Evolutionary conservation across 2,113 vertebrate genomes (phyloP).

Genomic region (Microtus oregoni): DNA sequence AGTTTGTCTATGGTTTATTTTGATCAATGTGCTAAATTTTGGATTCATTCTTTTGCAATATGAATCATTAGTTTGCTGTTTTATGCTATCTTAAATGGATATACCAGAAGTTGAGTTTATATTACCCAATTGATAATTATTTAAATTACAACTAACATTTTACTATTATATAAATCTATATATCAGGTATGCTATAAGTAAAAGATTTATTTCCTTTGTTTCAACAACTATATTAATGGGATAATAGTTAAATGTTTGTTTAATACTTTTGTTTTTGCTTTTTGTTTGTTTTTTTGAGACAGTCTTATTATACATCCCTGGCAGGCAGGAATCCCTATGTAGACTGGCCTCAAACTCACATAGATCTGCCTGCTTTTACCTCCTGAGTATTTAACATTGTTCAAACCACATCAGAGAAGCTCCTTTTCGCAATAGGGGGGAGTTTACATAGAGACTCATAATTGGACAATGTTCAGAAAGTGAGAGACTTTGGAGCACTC

Average conservation of each 20-base stretch:
- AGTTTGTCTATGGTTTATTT: neutral
- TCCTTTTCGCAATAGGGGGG: neutral
- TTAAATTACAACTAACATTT: neutral
- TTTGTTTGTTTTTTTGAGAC: neutral
- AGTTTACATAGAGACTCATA: neutral
- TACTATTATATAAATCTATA: neutral
- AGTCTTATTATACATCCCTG: neutral
- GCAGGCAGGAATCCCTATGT: neutral
- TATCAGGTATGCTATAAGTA: neutral
- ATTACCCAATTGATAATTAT: neutral
- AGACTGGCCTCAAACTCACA: neutral
- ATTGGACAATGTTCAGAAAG: neutral
- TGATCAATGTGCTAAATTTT: slow-evolving; percentile 8
- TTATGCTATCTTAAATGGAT: neutral
- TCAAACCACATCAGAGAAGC: neutral
- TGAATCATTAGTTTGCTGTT: neutral
- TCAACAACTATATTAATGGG: neutral
- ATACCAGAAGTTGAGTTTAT: neutral
- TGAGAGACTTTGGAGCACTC: neutral
- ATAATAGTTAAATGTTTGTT: neutral
- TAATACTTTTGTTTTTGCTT: neutral
- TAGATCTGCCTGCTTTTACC: neutral
- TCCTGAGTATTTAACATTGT: neutral
- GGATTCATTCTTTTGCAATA: neutral
- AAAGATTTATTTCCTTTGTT: neutral